Conservation (phyloP, 1,140 invertebrate species). For the Drosophila sulfurigaster region DNA sequence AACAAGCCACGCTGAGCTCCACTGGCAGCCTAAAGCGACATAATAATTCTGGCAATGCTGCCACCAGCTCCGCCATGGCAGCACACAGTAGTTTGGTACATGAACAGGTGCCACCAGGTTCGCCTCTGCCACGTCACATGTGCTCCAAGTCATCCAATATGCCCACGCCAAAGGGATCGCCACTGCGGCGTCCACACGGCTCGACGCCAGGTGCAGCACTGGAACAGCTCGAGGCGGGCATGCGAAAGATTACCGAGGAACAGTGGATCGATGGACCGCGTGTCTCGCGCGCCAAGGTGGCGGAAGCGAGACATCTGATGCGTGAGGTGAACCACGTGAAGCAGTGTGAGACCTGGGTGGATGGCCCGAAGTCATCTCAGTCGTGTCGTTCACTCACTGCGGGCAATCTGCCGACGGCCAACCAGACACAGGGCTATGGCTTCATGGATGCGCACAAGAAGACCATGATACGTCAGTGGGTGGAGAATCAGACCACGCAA, state of each 20-base stretch:
- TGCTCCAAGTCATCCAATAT: constrained; percentile 83
- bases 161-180: constrained; percentile 87
- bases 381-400: constrained; percentile 75
- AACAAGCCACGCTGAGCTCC: constrained; percentile 37
- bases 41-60: constrained; percentile 9
- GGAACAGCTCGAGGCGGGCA: constrained; percentile 68
- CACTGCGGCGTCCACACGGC: constrained; percentile 85
- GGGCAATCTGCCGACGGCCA: constrained; percentile 73
- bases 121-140: constrained; percentile 65
- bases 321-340: constrained; percentile 91
- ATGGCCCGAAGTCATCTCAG: constrained; percentile 90
- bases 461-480: constrained; percentile 97
- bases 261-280: constrained; percentile 98
- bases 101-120: constrained; percentile 41
- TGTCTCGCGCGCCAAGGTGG: constrained; percentile 93
- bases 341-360: constrained; percentile 96
- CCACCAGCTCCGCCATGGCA: constrained; percentile 13
- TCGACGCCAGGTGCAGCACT: constrained; percentile 69
- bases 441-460: constrained; percentile 97
- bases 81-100: constrained; percentile 14
- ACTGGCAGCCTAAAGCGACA: constrained; percentile 68
- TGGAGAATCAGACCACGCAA: constrained; percentile 94
- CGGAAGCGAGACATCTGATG: constrained; percentile 91
- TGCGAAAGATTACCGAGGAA: constrained; percentile 89
- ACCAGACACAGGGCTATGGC: constrained; percentile 88